Conservation (phyloP, 2,113 vertebrate species). For the Deroptyus accipitrinus region DNA sequence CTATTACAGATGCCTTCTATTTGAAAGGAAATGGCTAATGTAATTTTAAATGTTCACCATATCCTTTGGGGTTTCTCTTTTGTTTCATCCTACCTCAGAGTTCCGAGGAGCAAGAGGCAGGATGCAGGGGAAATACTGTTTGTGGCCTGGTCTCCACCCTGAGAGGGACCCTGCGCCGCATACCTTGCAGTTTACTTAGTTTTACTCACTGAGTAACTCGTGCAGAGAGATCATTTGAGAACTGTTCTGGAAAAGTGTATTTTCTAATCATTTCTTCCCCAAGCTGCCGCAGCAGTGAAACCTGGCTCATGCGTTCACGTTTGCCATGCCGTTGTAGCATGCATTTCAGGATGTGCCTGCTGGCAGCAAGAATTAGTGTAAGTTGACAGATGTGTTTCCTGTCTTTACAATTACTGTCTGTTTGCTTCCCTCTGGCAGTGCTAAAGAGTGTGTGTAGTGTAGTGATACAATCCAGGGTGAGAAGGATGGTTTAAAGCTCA, state of each 20-base stretch:
- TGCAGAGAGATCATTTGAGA: neutral
- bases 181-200: neutral
- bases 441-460: conserved; percentile 23
- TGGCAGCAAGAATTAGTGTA: conserved; percentile 57
- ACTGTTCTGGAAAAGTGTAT: neutral
- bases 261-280: neutral
- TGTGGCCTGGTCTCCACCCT: neutral
- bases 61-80: conserved; percentile 11
- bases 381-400: conserved; percentile 66
- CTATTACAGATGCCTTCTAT: neutral
- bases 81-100: neutral
- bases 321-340: neutral
- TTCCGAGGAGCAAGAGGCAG: neutral
- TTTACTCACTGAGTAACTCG: neutral
- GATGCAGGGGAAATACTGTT: neutral
- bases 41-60: neutral
- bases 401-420: conserved; percentile 59
- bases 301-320: neutral
- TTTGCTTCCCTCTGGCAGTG: conserved; percentile 60
- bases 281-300: neutral
- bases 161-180: neutral
- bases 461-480: conserved; percentile 34
- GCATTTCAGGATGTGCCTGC: conserved; percentile 43
- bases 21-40: conserved; percentile 10
- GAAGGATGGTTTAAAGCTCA: conserved; percentile 56